Percentiles rank a stretch among this genome's conserved stretches.
phyloP scores from a whole-genome alignment of 1,140 invertebrate species.

The Drosophila busckii region DNA sequence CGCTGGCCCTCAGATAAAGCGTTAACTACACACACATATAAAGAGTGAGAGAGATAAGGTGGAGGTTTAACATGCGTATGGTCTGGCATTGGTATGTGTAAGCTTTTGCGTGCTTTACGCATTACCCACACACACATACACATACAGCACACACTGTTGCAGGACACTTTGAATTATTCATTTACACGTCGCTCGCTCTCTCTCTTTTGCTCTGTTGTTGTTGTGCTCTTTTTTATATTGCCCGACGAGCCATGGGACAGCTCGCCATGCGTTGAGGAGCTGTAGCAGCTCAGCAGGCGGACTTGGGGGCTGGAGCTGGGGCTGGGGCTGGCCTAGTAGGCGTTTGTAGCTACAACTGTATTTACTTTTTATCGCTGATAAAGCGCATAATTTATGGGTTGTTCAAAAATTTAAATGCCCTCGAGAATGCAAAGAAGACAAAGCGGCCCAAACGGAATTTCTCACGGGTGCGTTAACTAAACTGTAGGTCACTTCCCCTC shows the following conservation, averaged over 20 bases:
- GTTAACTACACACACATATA: conserved; percentile 51
- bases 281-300: not conserved
- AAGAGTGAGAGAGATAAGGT: not conserved
- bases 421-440: conserved; percentile 61
- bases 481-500: conserved; percentile 24
- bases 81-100: conserved; percentile 55
- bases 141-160: conserved; percentile 57
- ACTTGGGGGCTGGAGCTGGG: not conserved
- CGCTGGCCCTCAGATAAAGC: conserved; percentile 63
- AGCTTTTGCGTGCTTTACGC: conserved; percentile 75
- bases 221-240: conserved; percentile 18
- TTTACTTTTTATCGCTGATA: conserved; percentile 77
- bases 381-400: conserved; percentile 76
- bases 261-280: not conserved
- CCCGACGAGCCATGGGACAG: conserved; percentile 49
- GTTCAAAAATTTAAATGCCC: conserved; percentile 74
- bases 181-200: too few relatives aligned
- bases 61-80: conserved; percentile 24
- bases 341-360: conserved; percentile 73
- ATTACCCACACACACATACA: conserved; percentile 36
- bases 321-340: conserved; percentile 43
- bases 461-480: conserved; percentile 11
- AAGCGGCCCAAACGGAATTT: conserved; percentile 39
- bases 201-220: too few relatives aligned
- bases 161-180: conserved; percentile 77